phyloP scores from a whole-genome alignment of 2,797 vertebrate species.

The Xerus rutilus region DNA sequence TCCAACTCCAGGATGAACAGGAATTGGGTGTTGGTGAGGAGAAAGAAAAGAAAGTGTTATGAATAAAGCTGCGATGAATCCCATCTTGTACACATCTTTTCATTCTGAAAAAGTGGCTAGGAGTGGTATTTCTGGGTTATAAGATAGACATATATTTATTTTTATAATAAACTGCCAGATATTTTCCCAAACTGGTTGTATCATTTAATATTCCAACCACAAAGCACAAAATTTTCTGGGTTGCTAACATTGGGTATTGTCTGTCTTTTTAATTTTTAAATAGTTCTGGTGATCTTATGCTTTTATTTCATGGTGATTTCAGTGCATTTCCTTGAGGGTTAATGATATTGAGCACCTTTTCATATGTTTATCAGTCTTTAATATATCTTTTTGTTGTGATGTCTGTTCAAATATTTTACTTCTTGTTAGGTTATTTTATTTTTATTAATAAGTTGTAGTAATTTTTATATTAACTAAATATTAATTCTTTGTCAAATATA shows the following conservation, averaged over 20 bases:
- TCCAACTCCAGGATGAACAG: not conserved
- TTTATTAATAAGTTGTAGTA: conserved; percentile 2
- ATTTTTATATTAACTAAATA: not conserved
- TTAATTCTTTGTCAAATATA: not conserved
- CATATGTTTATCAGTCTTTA: not conserved
- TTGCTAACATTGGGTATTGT: not conserved
- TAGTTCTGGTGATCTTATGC: not conserved
- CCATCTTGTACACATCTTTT: not conserved
- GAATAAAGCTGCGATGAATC: not conserved
- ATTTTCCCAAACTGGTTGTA: not conserved
- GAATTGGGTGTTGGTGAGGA: not conserved
- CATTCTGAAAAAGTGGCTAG: not conserved
- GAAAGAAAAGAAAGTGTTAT: conserved; percentile 14
- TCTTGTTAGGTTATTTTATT: not conserved
- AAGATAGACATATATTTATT: not conserved
- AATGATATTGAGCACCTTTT: not conserved
- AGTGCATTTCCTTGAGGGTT: not conserved
- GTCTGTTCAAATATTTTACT: not conserved
- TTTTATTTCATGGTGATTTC: conserved; percentile 42
- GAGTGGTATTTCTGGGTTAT: not conserved
- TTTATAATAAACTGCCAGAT: not conserved
- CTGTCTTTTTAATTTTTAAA: conserved; percentile 37
- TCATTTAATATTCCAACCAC: not conserved
- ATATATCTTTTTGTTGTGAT: not conserved
- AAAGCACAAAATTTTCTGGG: not conserved